Base-by-base conservation (phyloP, 2,888 invertebrate genomes). In the Chamaedrilus cognettii region DNA sequence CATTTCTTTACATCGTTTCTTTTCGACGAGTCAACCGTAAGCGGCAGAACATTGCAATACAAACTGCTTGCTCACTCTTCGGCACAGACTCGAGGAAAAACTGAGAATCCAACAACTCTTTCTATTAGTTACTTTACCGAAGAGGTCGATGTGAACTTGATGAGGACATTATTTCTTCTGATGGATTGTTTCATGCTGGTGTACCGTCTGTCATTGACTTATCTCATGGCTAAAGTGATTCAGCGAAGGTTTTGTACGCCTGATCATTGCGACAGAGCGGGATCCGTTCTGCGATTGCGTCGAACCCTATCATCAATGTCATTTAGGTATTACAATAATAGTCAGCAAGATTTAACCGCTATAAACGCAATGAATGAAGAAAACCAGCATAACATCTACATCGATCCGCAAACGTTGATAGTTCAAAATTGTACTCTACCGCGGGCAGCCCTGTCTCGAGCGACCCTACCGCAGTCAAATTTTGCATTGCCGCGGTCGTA, bases 91-190 rank as follows among this genome's bases (percentile, higher is more conserved):
- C 11, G 42, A 42, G 42, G 19, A 42, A 42, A 42, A 42, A 11
- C 42, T 42, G 11, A 42, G 19, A 42, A 42, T 42, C 42, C 42
- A 42, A 42, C 7, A 42, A 42, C 11, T 7, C 42, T 42, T 11
- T 19, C 42, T 11, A 42, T 11, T 42, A 42, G 19, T 7, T 42
- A 11, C 51, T 70, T 70, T 59, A 19, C 68, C n/a, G 42, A 34
- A 7, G 56, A 50, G 23, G 26, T 70, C 3, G 64, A 71, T 60
- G 66, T 61, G 4, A 55, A 68, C 15, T 33, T 71, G 26, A 64
- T 72, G 52, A 61, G 72, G 32, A 66, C 70, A 28, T 28, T 71
- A 28, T 72, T 72, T 57, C 58, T 72, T 33, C 62, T 68, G n/a
- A 31, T 72, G 65, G 72, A 72, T 49, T 63, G 59, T n/a, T 31